A percentile compares a stretch with the other conserved stretches of the same genome.
phyloP scores from a whole-genome alignment of 2,888 invertebrate genomes.

The Trichopria drosophilae region DNA sequence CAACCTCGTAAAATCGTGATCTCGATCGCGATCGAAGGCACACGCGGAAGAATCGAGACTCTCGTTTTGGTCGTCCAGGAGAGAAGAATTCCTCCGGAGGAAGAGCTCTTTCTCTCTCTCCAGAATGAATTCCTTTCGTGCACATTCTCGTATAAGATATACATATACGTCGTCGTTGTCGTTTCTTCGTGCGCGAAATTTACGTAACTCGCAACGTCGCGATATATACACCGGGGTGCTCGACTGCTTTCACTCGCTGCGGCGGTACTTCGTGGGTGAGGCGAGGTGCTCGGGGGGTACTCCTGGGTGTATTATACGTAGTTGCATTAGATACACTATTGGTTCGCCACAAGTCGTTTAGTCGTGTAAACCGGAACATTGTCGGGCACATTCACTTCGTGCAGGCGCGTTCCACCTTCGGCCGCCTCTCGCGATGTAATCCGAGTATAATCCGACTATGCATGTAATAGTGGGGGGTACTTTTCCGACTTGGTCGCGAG shows the following conservation, averaged over 20 bases:
- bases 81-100: background rate
- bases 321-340: background rate
- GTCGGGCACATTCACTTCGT: background rate
- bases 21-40: background rate
- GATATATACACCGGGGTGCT: slow-evolving; percentile 5
- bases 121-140: slow-evolving; percentile 25
- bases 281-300: background rate
- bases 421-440: too few species aligned
- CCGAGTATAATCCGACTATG: too few species aligned
- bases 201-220: slow-evolving; percentile 28
- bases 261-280: too few species aligned
- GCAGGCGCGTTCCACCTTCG: too few species aligned
- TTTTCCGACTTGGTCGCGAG: too few species aligned
- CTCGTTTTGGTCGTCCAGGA: background rate
- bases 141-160: slow-evolving; percentile 18
- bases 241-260: slow-evolving; percentile 32
- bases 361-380: slow-evolving; percentile 14
- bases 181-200: slow-evolving; percentile 32
- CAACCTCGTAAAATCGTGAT: too few species aligned
- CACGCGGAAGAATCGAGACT: slow-evolving; percentile 2
- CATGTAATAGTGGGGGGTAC: too few species aligned
- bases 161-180: slow-evolving; percentile 13
- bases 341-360: slow-evolving; percentile 12
- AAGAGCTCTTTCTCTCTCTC: background rate
- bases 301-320: background rate